Evolutionary conservation across 2,797 vertebrate genomes (phyloP).

Genomic region (Sparus aurata): DNA sequence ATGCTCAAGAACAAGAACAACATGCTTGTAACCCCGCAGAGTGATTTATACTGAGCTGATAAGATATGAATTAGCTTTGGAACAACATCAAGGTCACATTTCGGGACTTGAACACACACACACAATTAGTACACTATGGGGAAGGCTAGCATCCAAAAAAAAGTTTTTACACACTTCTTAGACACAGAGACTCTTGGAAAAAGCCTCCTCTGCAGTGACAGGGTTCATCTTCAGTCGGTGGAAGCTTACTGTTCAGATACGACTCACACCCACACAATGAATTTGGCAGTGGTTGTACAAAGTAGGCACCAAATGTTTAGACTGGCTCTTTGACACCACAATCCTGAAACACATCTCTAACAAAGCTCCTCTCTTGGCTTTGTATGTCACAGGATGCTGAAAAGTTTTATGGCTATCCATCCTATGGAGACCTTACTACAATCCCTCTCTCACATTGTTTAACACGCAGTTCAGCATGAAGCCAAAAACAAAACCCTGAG

Average conservation of each 20-base stretch:
- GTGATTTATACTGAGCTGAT: constrained; percentile 16
- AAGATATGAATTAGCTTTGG: constrained; percentile 17
- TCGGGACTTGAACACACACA: not conserved
- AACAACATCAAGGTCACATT: constrained; percentile 26
- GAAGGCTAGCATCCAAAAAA: too few species aligned
- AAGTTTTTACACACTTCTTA: constrained; percentile 4
- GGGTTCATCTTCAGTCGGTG: not conserved
- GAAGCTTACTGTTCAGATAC: not conserved
- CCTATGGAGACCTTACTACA: not conserved
- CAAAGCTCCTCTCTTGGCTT: not conserved
- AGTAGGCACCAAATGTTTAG: not conserved
- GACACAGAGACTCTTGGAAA: constrained; percentile 6
- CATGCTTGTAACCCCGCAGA: constrained; percentile 17
- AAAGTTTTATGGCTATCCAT: not conserved
- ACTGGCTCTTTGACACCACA: constrained; percentile 19
- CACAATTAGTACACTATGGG: not conserved
- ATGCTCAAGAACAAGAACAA: constrained; percentile 19
- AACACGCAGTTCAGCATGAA: not conserved
- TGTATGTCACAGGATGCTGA: not conserved
- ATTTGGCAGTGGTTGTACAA: not conserved
- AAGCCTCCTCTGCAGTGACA: constrained; percentile 18
- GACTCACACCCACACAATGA: constrained; percentile 8
- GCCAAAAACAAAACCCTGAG: not conserved
- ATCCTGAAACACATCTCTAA: not conserved
- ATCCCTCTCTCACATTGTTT: not conserved